Conservation (phyloP, 2,113 vertebrate genomes). For the Pelusios castaneus region DNA sequence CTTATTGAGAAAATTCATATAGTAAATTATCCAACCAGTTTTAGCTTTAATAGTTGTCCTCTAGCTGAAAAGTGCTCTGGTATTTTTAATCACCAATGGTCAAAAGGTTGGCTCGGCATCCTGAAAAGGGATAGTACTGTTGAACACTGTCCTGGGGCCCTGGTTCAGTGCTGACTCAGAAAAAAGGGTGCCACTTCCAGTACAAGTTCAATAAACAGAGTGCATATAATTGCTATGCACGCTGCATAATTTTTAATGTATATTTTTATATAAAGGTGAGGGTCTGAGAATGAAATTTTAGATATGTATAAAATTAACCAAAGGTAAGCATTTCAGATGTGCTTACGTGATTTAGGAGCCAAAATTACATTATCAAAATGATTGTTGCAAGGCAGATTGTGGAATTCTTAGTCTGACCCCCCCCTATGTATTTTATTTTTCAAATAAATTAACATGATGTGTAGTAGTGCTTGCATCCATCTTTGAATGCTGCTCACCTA, state of each 20-base stretch:
- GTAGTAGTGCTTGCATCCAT: neutral
- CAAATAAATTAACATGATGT: neutral
- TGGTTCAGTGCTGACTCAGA: neutral
- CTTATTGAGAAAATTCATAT: neutral
- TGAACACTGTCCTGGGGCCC: rapidly evolving
- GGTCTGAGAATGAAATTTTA: neutral
- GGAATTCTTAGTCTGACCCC: neutral
- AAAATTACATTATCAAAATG: neutral
- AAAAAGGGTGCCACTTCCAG: neutral
- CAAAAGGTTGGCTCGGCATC: neutral
- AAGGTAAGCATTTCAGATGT: neutral
- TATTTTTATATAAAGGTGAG: neutral
- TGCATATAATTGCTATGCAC: neutral
- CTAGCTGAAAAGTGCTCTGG: neutral
- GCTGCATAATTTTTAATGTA: neutral
- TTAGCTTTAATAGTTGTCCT: neutral
- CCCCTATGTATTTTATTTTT: neutral
- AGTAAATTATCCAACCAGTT: neutral
- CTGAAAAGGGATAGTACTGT: neutral
- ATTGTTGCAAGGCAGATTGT: too few relatives aligned
- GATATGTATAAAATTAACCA: neutral
- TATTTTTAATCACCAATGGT: neutral
- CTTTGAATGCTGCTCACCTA: neutral
- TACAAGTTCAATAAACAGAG: neutral
- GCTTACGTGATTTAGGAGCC: neutral